These are phyloP conservation scores for Phymanthus crucifer DNA, from an alignment of 92 coral and sea anemone genomes.

Conservation along the genomic window DNA sequence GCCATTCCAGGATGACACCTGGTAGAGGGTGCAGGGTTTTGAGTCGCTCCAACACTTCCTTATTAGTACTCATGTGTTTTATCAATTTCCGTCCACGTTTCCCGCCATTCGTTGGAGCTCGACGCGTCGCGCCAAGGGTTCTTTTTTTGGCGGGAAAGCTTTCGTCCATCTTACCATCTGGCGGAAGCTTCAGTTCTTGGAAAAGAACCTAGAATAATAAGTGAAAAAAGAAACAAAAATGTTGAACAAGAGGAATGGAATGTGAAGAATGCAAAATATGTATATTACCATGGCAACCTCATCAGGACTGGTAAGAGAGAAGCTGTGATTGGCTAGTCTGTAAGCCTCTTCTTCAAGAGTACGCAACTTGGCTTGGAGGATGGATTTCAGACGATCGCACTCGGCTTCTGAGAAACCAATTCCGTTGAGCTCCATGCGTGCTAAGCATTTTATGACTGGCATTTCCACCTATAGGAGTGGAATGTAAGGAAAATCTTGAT, in stretches of 20 bases:
- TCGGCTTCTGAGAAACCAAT: slow-evolving; percentile 90
- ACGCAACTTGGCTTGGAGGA: slow-evolving; percentile 86
- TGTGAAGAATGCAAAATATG: neutral
- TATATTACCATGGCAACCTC: slow-evolving; percentile 74
- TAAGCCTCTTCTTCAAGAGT: slow-evolving; percentile 88
- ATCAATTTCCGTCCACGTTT: slow-evolving; percentile 61
- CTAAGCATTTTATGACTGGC: slow-evolving; percentile 84
- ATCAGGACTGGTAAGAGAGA: slow-evolving; percentile 83
- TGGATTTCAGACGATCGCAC: slow-evolving; percentile 84
- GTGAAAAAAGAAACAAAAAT: neutral
- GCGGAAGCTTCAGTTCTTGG: slow-evolving; percentile 87
- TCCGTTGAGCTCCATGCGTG: slow-evolving; percentile 96
- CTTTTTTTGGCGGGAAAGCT: slow-evolving; percentile 55
- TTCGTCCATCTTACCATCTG: slow-evolving; percentile 74
- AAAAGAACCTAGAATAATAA: slow-evolving; percentile 66
- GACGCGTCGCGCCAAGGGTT: slow-evolving; percentile 66
- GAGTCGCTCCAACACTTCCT: slow-evolving; percentile 87
- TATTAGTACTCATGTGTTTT: slow-evolving; percentile 87
- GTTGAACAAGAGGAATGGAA: neutral
- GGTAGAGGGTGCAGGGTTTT: slow-evolving; percentile 87
- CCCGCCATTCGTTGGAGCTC: slow-evolving; percentile 42
- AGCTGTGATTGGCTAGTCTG: slow-evolving; percentile 85
- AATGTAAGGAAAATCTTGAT: no score
- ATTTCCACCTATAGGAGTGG: slow-evolving; percentile 70
- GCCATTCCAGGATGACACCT: slow-evolving; percentile 86